Base-by-base conservation (phyloP, 2,888 invertebrate species). In the Parnassius apollo region DNA sequence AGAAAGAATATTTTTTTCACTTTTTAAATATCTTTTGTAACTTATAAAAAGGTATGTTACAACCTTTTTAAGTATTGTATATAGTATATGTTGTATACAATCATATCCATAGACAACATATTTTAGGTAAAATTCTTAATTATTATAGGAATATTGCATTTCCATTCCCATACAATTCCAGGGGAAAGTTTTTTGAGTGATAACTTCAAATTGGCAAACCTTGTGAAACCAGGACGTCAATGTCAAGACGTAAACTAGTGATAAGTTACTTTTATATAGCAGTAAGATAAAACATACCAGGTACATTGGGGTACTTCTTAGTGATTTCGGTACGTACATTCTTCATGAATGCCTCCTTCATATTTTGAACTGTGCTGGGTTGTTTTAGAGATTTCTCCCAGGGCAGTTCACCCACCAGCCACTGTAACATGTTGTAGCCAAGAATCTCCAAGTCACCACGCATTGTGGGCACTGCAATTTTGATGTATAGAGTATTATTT, bases 401-500 rank as follows among this genome's bases (percentile, higher is more conserved):
- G 0, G 98, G 98, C 69, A 99, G 88, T 66, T 92, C 91, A 0
- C 96, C 95, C 35, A 95, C 94, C 51, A 97, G 78, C 99, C 99
- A 99, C 76, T 98, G 96, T 51, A 99, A 93, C 80, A 99, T 92
- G 86, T 99, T 99, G 83, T 97, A 99, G 1, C 95, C 97, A 4
- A 99, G 93, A 70, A 98, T 97, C 91, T 99, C 99, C 18, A 99
- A 88, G 85, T 99, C 99, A 0, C 98, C 97, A 53, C 99, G 93
- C 94, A 96, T 95, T 12, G 97, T 97, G 45, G 96, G 91, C 55
- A 95, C 95, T 93, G 83, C 1, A 69, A 66, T 13, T 44, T 44
- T 44, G 22, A 50, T 42, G 9, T 25, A 44, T 45, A 9, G 12
- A 9, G 13, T 35, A 25, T 25, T 2, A 25, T 35, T 35, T 35